These are phyloP conservation scores for Celastrina argiolus DNA, from an alignment of 2,888 invertebrate species.

Conservation along the genomic window DNA sequence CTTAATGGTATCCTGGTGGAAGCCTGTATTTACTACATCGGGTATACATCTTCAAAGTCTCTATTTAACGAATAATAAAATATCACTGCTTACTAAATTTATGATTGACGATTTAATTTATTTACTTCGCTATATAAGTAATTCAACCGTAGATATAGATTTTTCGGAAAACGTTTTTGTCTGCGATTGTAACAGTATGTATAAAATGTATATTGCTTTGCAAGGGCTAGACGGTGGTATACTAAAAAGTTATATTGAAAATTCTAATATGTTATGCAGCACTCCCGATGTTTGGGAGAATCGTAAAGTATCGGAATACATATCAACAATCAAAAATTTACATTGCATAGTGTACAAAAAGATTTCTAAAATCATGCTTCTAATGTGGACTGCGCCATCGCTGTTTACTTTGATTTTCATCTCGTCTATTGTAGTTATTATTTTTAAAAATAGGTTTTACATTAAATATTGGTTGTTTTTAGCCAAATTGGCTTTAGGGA, in stretches of 20 bases:
- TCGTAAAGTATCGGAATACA: slow-evolving; percentile 58
- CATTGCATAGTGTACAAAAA: slow-evolving; percentile 62
- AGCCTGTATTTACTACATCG: slow-evolving; percentile 63
- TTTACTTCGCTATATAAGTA: slow-evolving; percentile 57
- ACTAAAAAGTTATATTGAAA: slow-evolving; percentile 51
- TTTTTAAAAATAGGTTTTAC: slow-evolving; percentile 68
- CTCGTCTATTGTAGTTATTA: slow-evolving; percentile 42
- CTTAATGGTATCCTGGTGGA: slow-evolving; percentile 72
- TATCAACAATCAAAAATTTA: slow-evolving; percentile 56
- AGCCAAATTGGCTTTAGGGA: slow-evolving; percentile 70
- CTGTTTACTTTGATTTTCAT: slow-evolving; percentile 55
- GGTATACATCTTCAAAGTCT: slow-evolving; percentile 60
- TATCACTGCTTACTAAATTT: slow-evolving; percentile 71
- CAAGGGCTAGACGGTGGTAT: slow-evolving; percentile 53
- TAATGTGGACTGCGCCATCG: slow-evolving; percentile 64
- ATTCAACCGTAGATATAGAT: slow-evolving; percentile 53
- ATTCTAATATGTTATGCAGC: slow-evolving; percentile 60
- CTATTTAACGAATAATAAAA: slow-evolving; percentile 72
- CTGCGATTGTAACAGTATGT: slow-evolving; percentile 74
- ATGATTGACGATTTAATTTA: slow-evolving; percentile 77
- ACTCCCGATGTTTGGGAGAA: slow-evolving; percentile 69
- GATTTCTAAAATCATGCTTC: slow-evolving; percentile 55
- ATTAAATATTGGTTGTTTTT: slow-evolving; percentile 77
- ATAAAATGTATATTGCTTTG: slow-evolving; percentile 60
- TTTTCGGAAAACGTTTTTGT: slow-evolving; percentile 74